Conservation (phyloP, 2,113 vertebrate genomes). For the Murina feae region DNA sequence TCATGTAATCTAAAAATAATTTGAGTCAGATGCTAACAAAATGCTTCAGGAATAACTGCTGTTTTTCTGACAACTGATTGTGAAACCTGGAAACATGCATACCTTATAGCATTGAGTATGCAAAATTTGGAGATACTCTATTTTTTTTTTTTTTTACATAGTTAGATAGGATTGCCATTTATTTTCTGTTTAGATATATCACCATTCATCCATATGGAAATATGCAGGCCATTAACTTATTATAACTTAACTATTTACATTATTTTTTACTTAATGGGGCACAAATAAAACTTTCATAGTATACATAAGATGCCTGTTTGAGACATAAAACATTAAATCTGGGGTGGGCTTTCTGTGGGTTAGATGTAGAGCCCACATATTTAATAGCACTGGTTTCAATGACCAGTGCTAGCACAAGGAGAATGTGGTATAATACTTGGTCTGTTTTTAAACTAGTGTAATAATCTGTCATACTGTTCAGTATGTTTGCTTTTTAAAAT, state of each 20-base stretch:
- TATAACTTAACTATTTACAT: conserved; percentile 68
- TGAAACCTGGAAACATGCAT: conserved; percentile 62
- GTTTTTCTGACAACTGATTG: conserved; percentile 73
- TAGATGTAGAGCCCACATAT: conserved; percentile 58
- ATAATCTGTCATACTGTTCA: not conserved
- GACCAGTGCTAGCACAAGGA: conserved; percentile 36
- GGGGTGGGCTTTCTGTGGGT: conserved; percentile 52
- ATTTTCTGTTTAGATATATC: conserved; percentile 72
- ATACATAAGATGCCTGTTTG: conserved; percentile 60
- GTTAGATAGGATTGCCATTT: conserved; percentile 75
- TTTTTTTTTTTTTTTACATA: conserved; percentile 33
- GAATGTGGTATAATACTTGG: not conserved
- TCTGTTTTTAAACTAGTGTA: conserved; percentile 27
- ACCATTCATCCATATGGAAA: conserved; percentile 68
- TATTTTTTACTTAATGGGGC: conserved; percentile 74
- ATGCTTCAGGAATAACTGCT: conserved; percentile 59
- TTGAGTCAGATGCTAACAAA: not conserved
- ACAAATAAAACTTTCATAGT: conserved; percentile 72
- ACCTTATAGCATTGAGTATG: conserved; percentile 54
- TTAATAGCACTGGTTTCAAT: conserved; percentile 35
- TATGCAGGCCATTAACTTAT: conserved; percentile 76
- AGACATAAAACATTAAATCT: conserved; percentile 58
- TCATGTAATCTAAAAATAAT: not conserved
- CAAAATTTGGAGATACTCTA: conserved; percentile 68
- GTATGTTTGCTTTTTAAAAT: conserved; percentile 24